Base-by-base conservation (phyloP, 2,113 vertebrate species). In the Ascaphus truei region DNA sequence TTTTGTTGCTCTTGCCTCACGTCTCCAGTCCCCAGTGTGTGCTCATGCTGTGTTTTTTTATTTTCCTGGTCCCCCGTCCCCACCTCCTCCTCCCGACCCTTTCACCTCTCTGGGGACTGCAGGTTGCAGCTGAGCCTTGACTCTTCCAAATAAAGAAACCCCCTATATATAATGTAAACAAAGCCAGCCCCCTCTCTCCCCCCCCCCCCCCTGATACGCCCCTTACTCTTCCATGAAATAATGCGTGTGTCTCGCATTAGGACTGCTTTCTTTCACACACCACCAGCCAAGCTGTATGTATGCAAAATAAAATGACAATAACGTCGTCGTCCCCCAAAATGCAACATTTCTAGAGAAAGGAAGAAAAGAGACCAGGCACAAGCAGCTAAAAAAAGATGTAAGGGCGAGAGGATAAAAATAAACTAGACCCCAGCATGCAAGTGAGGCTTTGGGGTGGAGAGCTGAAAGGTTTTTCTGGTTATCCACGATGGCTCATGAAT, bases 81-180 rank as follows among this genome's bases (percentile, higher is more conserved):
- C n/a, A n/a, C 37, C 23, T 50, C 55, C 47, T 52, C 43, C 20
- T 47, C 43, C n/a, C n/a, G n/a, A n/a, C n/a, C n/a, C n/a, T 47
- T 16, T 22, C 34, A 52, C 56, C 47, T 61, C 67, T 61, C 67
- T 18, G 23, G 57, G 33, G 67, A 71, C 45, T 23, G 43, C 66
- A 69, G 66, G 66, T 59, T 69, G 51, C 66, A 69, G 66, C 66
- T 69, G 66, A 69, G 66, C 66, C 66, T 61, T 45, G 48, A 52
- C 57, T 71, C 63, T 52, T 41, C 61, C 57, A 39, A 61, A 71
- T 71, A 71, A 56, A 66, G 53, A 66, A 66, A 41, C 63, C 50
- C 34, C 63, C 63, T 43, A 26, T 55, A 66, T 12, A 23, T 18
- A 41, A 41, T 4, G n/a, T 55, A 66, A 71, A 71, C 67, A 71